These are phyloP conservation scores for Cinara cedri DNA, from an alignment of 2,888 invertebrate species.

Conservation along the genomic window DNA sequence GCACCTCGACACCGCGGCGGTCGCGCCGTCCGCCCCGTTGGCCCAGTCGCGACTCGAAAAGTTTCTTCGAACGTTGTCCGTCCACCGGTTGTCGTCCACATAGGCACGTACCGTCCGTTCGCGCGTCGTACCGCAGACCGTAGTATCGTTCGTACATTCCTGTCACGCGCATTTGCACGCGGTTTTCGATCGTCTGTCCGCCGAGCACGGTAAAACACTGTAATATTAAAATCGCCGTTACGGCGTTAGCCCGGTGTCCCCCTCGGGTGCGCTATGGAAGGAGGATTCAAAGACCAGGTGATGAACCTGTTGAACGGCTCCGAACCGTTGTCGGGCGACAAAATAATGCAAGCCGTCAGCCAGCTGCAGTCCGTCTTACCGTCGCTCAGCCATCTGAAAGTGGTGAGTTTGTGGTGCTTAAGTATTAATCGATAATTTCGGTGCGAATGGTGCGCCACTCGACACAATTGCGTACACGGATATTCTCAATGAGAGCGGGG, in stretches of 20 bases:
- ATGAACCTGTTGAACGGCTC: conserved; percentile 42
- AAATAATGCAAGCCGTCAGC: conserved; percentile 5
- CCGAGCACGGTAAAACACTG: not conserved
- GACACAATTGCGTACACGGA: not conserved
- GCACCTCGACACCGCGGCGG: too few relatives aligned
- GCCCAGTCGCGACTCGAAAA: too few relatives aligned
- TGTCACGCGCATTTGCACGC: too few relatives aligned
- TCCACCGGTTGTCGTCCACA: too few relatives aligned
- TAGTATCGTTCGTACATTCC: too few relatives aligned
- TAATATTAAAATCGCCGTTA: too few relatives aligned
- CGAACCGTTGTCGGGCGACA: conserved; percentile 20
- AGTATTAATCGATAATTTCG: too few relatives aligned
- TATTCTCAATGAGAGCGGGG: too few relatives aligned
- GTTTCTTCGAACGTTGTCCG: not conserved
- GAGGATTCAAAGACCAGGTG: conserved; percentile 22
- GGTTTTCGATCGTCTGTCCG: not conserved
- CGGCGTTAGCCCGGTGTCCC: not conserved
- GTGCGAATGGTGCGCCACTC: too few relatives aligned
- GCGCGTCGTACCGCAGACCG: not conserved
- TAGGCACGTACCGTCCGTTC: not conserved
- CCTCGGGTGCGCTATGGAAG: not conserved
- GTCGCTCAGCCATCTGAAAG: conserved; percentile 47
- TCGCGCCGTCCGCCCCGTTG: too few relatives aligned
- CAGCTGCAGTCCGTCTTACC: conserved; percentile 30
- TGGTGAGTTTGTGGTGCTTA: conserved; percentile 47